Conservation (phyloP, 2,113 vertebrate genomes). For the Suricata suricatta region DNA sequence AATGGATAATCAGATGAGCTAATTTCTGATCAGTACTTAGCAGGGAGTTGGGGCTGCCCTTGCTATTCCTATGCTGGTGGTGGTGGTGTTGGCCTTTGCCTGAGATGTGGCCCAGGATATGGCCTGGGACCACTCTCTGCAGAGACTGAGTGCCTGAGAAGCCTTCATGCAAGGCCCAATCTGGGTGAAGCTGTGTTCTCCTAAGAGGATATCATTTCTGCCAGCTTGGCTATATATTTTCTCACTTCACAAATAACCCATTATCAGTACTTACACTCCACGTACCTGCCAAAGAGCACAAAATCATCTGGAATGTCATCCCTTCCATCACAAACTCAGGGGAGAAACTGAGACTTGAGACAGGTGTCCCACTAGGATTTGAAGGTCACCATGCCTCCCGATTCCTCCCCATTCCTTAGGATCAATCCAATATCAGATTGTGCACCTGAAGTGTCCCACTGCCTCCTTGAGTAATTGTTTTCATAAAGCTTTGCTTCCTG, state of each 20-base stretch:
- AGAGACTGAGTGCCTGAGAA: not conserved
- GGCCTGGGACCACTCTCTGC: not conserved
- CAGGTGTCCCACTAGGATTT: not conserved
- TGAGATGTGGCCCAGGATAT: accelerated
- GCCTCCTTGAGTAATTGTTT: not conserved
- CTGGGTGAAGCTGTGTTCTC: not conserved
- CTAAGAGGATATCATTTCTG: not conserved
- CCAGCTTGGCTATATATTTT: too few species aligned
- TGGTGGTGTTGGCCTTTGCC: not conserved
- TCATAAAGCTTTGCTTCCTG: not conserved
- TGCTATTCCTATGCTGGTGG: not conserved
- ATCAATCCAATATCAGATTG: accelerated
- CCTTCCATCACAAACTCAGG: not conserved
- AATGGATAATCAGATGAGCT: not conserved
- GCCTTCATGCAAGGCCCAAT: accelerated
- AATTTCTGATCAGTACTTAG: accelerated
- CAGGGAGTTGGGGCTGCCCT: not conserved
- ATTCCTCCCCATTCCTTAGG: too few species aligned
- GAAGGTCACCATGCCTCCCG: too few species aligned
- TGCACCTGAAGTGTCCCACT: not conserved
- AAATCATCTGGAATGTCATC: not conserved
- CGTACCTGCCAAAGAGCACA: not conserved
- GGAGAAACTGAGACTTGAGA: not conserved
- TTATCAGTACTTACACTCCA: too few species aligned
- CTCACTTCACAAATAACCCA: not conserved